A percentile compares a stretch with the other conserved stretches of the same genome.
phyloP scores from a whole-genome alignment of 2,888 invertebrate genomes.

The Tinea trinotella region DNA sequence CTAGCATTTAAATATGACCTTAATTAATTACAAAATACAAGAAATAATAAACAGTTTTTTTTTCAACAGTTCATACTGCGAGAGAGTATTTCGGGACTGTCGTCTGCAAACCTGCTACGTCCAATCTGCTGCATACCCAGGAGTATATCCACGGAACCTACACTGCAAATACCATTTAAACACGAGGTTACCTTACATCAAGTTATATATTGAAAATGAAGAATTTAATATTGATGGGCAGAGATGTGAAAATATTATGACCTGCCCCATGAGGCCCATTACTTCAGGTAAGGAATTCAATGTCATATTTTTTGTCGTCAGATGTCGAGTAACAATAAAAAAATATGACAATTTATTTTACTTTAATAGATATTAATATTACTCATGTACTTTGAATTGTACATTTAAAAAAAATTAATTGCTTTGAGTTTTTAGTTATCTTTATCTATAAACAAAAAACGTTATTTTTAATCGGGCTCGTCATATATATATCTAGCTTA shows the following conservation, averaged over 20 bases:
- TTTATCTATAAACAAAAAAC: too few species aligned
- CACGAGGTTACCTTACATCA: constrained; percentile 90
- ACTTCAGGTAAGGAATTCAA: constrained; percentile 78
- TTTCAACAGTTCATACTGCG: constrained; percentile 82
- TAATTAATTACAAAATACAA: too few species aligned
- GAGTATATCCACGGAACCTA: constrained; percentile 90
- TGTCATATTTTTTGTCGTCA: not conserved
- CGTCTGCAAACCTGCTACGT: constrained; percentile 93
- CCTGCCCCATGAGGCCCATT: constrained; percentile 93
- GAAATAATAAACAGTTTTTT: too few species aligned
- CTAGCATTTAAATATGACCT: too few species aligned
- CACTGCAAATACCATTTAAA: constrained; percentile 93
- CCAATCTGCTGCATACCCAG: constrained; percentile 93
- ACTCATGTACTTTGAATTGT: too few species aligned
- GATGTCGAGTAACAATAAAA: too few species aligned
- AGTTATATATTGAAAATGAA: constrained; percentile 92
- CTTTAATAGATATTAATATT: too few species aligned
- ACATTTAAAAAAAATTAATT: too few species aligned
- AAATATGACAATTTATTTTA: too few species aligned
- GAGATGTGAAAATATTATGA: constrained; percentile 94
- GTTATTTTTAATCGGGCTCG: too few species aligned
- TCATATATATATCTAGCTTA: too few species aligned
- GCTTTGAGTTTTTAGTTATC: too few species aligned
- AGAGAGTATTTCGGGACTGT: constrained; percentile 89
- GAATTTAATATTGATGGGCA: constrained; percentile 96